Evolutionary conservation across 2,888 invertebrate species (phyloP).

Genomic region (Margaritifera margaritifera): DNA sequence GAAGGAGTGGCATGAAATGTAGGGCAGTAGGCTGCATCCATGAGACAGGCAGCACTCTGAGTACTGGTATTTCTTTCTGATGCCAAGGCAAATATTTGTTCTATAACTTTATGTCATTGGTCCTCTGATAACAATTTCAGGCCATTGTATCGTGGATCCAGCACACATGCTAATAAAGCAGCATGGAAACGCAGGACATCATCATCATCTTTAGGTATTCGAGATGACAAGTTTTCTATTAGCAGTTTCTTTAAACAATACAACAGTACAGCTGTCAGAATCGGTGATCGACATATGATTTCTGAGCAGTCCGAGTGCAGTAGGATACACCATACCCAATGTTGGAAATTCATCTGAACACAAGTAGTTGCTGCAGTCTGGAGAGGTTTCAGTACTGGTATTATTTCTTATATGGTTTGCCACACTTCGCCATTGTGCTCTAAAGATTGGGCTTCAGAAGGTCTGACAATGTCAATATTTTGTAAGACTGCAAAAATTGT

Average conservation of each 20-base stretch:
- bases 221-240: slow-evolving; percentile 3
- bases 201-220: slow-evolving; percentile 2
- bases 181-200: neutral
- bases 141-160: slow-evolving; percentile 8
- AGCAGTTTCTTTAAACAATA: slow-evolving; percentile 3
- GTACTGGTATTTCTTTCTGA: too few species aligned
- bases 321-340: slow-evolving; percentile 10
- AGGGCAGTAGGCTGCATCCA: too few species aligned
- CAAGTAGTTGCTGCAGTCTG: too few species aligned
- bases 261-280: neutral
- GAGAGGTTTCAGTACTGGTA: too few species aligned
- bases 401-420: too few species aligned
- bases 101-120: neutral
- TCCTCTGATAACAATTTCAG: slow-evolving; percentile 1
- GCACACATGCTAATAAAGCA: slow-evolving; percentile 1
- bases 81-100: too few species aligned
- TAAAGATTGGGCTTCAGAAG: too few species aligned
- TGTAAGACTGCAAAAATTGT: too few species aligned
- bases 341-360: slow-evolving; percentile 2
- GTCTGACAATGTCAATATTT: too few species aligned
- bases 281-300: slow-evolving; percentile 2
- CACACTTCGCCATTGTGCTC: too few species aligned
- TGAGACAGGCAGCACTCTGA: too few species aligned
- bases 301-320: slow-evolving; percentile 2
- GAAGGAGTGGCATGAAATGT: too few species aligned